phyloP scores from a whole-genome alignment of 2,888 invertebrate genomes.

The Drosophila algonquin region DNA sequence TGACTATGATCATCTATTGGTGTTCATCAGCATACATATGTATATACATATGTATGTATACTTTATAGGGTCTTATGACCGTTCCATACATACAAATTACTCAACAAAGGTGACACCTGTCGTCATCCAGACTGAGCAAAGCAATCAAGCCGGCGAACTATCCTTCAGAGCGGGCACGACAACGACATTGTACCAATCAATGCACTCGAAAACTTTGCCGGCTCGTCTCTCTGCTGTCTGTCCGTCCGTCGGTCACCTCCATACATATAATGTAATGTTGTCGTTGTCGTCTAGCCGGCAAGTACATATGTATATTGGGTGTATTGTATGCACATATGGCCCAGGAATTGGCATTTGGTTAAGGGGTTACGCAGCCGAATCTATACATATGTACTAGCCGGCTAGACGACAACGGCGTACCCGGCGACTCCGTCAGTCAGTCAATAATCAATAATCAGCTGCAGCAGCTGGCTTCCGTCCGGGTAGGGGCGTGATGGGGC shows the following conservation, averaged over 20 bases:
- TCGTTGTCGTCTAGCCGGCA: too few species aligned
- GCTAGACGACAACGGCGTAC: constrained; percentile 33
- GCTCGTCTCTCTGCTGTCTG: constrained; percentile 8
- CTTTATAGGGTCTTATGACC: too few species aligned
- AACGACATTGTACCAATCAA: constrained; percentile 6
- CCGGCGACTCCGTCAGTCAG: constrained; percentile 5
- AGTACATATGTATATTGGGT: neutral
- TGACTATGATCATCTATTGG: too few species aligned
- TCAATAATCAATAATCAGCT: constrained; percentile 60
- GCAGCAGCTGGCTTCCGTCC: constrained; percentile 11
- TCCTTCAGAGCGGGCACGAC: neutral
- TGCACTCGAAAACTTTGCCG: constrained; percentile 11
- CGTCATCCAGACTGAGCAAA: too few species aligned
- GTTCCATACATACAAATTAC: neutral
- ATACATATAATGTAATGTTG: too few species aligned
- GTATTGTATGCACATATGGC: neutral
- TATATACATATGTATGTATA: too few species aligned
- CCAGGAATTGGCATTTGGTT: constrained; percentile 33
- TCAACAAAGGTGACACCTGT: neutral
- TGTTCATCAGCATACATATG: too few species aligned
- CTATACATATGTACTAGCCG: neutral
- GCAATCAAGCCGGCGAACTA: neutral
- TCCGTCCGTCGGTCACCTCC: neutral
- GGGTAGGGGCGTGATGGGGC: neutral
- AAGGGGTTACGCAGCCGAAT: constrained; percentile 27